Evolutionary conservation across 2,888 invertebrate genomes (phyloP), one percentile per base, ranked within the genome.

Genomic region (Lathronympha strigana): DNA sequence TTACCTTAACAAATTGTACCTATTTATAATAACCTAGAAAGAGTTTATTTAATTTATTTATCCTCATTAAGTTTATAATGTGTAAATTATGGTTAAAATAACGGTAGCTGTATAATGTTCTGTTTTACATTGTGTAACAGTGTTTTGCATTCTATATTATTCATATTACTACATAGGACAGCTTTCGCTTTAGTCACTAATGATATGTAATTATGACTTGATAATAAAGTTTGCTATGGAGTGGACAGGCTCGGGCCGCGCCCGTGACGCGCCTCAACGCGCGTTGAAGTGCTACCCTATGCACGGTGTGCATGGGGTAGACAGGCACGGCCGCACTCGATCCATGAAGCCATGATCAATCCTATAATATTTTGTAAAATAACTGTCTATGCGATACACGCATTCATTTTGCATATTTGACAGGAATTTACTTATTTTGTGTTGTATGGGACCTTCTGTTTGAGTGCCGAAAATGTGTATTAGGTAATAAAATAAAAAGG

Each of bases 21-120:
- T 89, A 88, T 88, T 87, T 89, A 87, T 85, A 81, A 73, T 57
- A 70, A 79, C 76, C 68, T 71, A 77, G 68, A 70, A 69, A 81
- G 73, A 81, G 76, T 75, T 78, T 84, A 84, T 83, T 78, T 80
- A 77, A 84, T 84, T 87, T 86, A 86, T 86, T 83, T 83, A 76
- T 76, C 75, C 68, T 70, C 64, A 62, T 62, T 60, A 38, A 60
- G 61, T 66, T 62, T 45, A 58, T 63, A 43, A 60, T 64, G 64
- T 67, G 61, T 70, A 64, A 71, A 69, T 51, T 68, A 61, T 61
- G 63, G 60, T 68, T 62, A 64, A 51, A 60, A 64, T 53, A 31
- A 31, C 63, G 45, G 54, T 67, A 47, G 45, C 61, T 62, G 13
- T 21, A 31, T 45, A 13, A 47, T 54, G 40, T 62, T 25, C 43